A percentile compares a stretch with the other conserved stretches of the same genome.
phyloP scores from a whole-genome alignment of 2,113 vertebrate genomes.

The Mastomys coucha region DNA sequence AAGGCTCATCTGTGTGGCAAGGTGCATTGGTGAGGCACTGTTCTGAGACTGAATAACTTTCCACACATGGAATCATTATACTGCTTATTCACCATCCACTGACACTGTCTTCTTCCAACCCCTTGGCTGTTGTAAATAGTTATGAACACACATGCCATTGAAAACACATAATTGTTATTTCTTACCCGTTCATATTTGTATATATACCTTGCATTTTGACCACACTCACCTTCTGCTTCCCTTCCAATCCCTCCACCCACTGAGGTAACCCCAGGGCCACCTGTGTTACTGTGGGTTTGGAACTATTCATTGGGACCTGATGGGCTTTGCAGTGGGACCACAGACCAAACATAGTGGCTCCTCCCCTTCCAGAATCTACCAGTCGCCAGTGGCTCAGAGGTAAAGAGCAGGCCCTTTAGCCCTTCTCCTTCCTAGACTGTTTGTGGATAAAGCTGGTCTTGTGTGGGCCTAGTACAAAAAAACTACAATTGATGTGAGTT shows the following conservation, averaged over 20 bases:
- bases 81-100: neutral
- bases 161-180: neutral
- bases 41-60: neutral
- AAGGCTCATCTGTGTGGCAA: neutral
- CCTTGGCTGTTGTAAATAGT: neutral
- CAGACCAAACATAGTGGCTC: no score
- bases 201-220: neutral
- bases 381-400: neutral
- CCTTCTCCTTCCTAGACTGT: neutral
- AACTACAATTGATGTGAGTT: neutral
- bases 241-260: neutral
- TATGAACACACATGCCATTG: neutral
- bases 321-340: no score
- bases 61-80: rapidly evolving
- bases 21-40: neutral
- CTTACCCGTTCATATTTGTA: no score
- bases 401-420: neutral
- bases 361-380: no score
- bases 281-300: neutral
- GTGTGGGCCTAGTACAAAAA: neutral
- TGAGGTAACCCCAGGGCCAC: neutral
- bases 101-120: neutral
- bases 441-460: neutral
- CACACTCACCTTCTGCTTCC: neutral
- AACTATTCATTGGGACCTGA: neutral